Conservation (phyloP, 2,888 invertebrate genomes). For the Sialis lutaria region DNA sequence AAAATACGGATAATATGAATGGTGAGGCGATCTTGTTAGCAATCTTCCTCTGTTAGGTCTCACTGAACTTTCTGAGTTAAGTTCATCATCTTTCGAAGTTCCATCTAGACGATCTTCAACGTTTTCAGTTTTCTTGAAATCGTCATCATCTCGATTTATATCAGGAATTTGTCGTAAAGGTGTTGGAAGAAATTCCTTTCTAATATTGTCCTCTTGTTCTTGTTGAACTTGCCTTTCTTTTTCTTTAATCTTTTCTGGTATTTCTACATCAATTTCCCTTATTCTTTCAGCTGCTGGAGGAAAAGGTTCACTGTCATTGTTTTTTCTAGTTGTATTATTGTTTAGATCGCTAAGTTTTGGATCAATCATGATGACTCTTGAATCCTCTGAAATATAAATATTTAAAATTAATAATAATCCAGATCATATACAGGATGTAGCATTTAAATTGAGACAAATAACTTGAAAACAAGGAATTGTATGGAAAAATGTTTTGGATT, state of each 20-base stretch:
- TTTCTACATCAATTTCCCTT: background rate
- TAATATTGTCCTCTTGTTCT: constrained; percentile 3
- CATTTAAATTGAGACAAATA: too few species aligned
- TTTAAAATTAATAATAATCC: background rate
- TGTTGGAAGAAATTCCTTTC: constrained; percentile 1
- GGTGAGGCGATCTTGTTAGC: constrained; percentile 25
- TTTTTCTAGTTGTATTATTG: constrained; percentile 16
- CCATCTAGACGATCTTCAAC: constrained; percentile 7
- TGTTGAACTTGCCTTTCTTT: constrained; percentile 17
- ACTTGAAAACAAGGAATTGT: too few species aligned
- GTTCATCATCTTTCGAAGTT: constrained; percentile 9
- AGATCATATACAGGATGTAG: too few species aligned
- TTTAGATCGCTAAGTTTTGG: constrained; percentile 32
- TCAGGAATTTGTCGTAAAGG: background rate
- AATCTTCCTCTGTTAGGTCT: constrained; percentile 29
- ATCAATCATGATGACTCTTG: constrained; percentile 11
- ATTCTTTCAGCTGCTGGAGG: constrained; percentile 1
- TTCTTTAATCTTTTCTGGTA: constrained; percentile 8
- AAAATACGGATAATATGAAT: constrained; percentile 33
- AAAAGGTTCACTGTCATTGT: constrained; percentile 14
- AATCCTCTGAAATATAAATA: background rate
- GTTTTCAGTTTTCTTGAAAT: constrained; percentile 5
- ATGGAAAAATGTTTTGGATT: too few species aligned
- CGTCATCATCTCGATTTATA: background rate
- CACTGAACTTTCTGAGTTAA: constrained; percentile 14